A percentile compares a stretch with the other conserved stretches of the same genome.
Evolutionary conservation across 2,797 vertebrate species (phyloP).

Genomic region (Philypnodon macrostomus): DNA sequence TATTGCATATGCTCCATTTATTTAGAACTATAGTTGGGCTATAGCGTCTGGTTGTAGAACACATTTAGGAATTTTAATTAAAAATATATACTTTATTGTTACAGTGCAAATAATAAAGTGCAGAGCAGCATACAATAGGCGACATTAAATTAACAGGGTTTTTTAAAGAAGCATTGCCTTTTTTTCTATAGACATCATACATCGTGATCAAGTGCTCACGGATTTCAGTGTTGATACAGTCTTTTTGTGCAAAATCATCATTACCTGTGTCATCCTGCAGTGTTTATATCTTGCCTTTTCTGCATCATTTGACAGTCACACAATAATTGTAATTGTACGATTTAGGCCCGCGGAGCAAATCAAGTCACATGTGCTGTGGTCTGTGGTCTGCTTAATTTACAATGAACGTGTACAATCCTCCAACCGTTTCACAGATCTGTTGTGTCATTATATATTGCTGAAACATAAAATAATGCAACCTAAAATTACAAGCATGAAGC

Average conservation of each 20-base stretch:
- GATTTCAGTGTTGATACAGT: no score
- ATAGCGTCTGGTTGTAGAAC: conserved; percentile 34
- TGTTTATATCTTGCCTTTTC: background rate
- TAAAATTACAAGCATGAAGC: conserved; percentile 1
- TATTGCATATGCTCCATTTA: conserved; percentile 46
- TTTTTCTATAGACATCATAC: background rate
- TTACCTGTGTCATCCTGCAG: no score
- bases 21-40: conserved; percentile 44
- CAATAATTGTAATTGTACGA: no score
- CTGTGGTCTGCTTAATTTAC: background rate
- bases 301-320: no score
- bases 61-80: conserved; percentile 35
- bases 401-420: background rate
- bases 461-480: background rate
- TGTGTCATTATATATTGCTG: background rate
- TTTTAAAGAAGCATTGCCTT: conserved; percentile 5
- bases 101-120: conserved; percentile 32
- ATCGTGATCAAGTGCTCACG: background rate
- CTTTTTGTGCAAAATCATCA: no score
- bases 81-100: conserved; percentile 43
- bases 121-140: background rate
- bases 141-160: conserved; percentile 6
- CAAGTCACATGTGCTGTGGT: background rate
- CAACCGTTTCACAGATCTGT: background rate
- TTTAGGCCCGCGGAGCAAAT: background rate